These are phyloP conservation scores for Leptura quadrifasciata DNA, from an alignment of 2,888 invertebrate species.

Conservation along the genomic window DNA sequence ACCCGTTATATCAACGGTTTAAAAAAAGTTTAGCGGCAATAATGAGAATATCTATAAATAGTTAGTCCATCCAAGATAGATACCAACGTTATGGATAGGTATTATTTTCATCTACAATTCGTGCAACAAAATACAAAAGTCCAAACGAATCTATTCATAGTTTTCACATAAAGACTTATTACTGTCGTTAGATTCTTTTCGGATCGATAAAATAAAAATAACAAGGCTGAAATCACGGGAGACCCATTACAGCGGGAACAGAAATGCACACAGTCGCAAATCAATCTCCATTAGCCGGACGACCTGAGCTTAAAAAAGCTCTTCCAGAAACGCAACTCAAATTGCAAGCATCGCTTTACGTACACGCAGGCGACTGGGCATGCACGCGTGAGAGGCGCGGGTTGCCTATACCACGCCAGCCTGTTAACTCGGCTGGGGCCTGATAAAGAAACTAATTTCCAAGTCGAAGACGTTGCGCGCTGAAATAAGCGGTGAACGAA, in stretches of 20 bases:
- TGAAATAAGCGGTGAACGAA: too few species aligned
- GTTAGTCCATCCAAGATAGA: background rate
- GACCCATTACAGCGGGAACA: constrained; percentile 21
- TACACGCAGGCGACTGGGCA: constrained; percentile 25
- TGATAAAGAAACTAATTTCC: background rate
- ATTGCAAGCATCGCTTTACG: background rate
- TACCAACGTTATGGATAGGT: background rate
- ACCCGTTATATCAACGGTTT: too few species aligned
- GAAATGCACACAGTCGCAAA: constrained; percentile 22
- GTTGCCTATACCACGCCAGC: constrained; percentile 1
- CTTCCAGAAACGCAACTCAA: constrained; percentile 15
- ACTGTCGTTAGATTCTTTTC: background rate
- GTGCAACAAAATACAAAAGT: background rate
- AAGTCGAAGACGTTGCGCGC: too few species aligned
- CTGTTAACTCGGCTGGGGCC: background rate
- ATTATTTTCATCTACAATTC: background rate
- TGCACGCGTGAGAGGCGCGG: background rate
- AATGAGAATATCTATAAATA: background rate
- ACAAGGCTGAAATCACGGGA: constrained; percentile 48
- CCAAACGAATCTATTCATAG: background rate
- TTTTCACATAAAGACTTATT: constrained; percentile 1
- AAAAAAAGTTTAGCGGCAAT: too few species aligned
- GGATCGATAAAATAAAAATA: constrained; percentile 48
- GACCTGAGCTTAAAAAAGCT: constrained; percentile 27
- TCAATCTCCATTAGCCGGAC: constrained; percentile 35